Conservation (phyloP, 2,797 vertebrate genomes). For the Cirrhinus molitorella region DNA sequence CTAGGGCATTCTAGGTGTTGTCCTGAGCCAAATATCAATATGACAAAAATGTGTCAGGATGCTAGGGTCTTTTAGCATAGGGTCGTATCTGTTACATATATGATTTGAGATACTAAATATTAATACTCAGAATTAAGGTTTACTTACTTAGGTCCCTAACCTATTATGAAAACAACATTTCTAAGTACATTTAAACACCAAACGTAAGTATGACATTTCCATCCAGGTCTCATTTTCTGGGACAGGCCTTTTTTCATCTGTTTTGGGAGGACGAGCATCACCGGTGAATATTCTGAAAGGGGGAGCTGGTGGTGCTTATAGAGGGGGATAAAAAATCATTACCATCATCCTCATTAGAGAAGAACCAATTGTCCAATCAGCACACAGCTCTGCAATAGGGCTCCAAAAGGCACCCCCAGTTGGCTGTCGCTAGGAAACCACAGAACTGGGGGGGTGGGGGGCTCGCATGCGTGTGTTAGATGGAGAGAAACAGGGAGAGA, state of each 20-base stretch:
- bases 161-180: not conserved
- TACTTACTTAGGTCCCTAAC: not conserved
- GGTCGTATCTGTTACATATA: not conserved
- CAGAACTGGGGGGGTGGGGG: conserved; percentile 81
- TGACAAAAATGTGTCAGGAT: not conserved
- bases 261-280: conserved; percentile 49
- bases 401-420: conserved; percentile 75
- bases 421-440: conserved; percentile 87
- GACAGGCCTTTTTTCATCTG: conserved; percentile 27
- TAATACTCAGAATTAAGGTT: not conserved
- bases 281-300: conserved; percentile 64
- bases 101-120: not conserved
- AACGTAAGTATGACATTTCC: not conserved
- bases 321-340: conserved; percentile 75
- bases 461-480: conserved; percentile 72
- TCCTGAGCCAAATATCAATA: not conserved
- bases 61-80: not conserved
- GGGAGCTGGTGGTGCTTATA: conserved; percentile 71
- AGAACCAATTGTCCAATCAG: conserved; percentile 77
- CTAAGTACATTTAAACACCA: not conserved
- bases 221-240: conserved; percentile 25
- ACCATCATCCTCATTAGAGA: conserved; percentile 83
- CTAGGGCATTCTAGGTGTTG: not conserved
- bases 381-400: conserved; percentile 69
- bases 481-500: conserved; percentile 65